Conservation (phyloP, 2,113 vertebrate genomes). For the Anolis carolinensis region DNA sequence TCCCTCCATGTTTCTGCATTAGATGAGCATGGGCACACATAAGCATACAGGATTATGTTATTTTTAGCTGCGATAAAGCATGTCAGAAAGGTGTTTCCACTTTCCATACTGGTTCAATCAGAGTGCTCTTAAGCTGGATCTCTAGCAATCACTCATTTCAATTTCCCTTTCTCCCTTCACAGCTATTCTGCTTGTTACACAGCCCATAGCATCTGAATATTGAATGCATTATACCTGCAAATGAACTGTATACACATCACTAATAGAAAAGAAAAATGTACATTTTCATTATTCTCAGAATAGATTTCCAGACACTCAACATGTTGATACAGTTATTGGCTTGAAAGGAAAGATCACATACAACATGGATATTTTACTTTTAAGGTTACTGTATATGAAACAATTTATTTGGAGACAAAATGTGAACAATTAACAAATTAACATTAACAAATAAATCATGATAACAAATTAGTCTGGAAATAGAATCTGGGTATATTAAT, state of each 20-base stretch:
- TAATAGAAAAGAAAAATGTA: not conserved
- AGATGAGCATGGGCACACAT: not conserved
- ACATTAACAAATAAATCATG: not conserved
- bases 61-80: not conserved
- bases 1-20: not conserved
- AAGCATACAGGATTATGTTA: not conserved
- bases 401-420: not conserved
- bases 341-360: not conserved
- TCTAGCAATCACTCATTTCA: conserved; percentile 18
- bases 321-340: not conserved
- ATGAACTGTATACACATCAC: conserved; percentile 16
- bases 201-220: conserved; percentile 38
- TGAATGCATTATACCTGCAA: conserved; percentile 33
- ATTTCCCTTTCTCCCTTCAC: not conserved
- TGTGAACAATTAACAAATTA: not conserved
- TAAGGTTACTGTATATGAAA: not conserved
- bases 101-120: conserved; percentile 19
- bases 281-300: not conserved
- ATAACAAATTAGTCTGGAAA: not conserved
- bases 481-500: not conserved
- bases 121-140: not conserved
- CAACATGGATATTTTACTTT: not conserved
- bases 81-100: not conserved
- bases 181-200: conserved; percentile 1
- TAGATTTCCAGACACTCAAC: not conserved